These are phyloP conservation scores for Agrochola litura DNA, from an alignment of 2,888 invertebrate species.

Conservation along the genomic window DNA sequence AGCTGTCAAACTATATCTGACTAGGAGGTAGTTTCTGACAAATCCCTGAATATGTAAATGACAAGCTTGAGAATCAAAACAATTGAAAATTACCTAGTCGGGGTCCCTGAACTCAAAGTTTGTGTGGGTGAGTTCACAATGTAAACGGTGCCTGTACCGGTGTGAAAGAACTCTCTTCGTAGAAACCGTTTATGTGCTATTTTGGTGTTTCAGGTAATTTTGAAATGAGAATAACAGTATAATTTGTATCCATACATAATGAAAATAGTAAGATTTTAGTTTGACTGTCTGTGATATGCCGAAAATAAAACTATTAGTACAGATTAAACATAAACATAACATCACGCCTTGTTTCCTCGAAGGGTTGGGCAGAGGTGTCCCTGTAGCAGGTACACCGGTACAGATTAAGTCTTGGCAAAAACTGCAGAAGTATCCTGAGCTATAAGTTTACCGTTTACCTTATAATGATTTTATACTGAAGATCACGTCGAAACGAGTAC, in stretches of 20 bases:
- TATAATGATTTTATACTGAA: too few relatives aligned
- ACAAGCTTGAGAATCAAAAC: background rate
- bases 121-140: constrained; percentile 5
- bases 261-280: background rate
- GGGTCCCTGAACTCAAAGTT: constrained; percentile 22
- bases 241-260: background rate
- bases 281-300: background rate
- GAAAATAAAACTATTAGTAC: background rate
- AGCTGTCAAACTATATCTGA: background rate
- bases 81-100: background rate
- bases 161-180: constrained; percentile 8
- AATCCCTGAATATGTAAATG: background rate
- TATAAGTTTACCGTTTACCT: background rate
- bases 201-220: background rate
- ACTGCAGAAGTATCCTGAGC: too few relatives aligned
- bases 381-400: too few relatives aligned
- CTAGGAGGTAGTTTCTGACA: background rate
- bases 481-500: too few relatives aligned
- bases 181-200: background rate
- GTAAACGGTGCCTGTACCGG: background rate
- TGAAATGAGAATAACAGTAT: too few relatives aligned
- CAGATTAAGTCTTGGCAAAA: background rate
- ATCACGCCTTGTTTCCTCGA: too few relatives aligned
- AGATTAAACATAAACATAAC: too few relatives aligned
- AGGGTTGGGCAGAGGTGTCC: too few relatives aligned